Evolutionary conservation across 2,113 vertebrate genomes (phyloP).

Genomic region (Dermatemys mawii): DNA sequence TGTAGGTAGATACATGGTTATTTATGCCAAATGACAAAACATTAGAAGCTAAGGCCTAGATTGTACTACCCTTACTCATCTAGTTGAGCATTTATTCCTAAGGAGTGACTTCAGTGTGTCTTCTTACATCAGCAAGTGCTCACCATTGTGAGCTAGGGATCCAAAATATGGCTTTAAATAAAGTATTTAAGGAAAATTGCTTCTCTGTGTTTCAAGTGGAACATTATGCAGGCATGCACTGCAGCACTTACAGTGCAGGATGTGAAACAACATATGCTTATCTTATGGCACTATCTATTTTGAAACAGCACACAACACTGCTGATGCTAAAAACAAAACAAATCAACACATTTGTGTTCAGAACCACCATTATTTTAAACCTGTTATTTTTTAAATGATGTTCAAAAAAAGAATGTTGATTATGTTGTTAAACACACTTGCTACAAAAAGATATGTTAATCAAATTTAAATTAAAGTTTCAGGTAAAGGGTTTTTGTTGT

Average conservation of each 20-base stretch:
- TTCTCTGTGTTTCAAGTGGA: constrained; percentile 59
- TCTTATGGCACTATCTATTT: constrained; percentile 63
- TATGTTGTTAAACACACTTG: not conserved
- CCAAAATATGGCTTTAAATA: constrained; percentile 10
- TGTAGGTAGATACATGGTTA: not conserved
- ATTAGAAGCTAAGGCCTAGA: constrained; percentile 2
- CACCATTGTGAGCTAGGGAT: constrained; percentile 4
- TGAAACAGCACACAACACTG: constrained; percentile 43
- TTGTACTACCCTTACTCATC: constrained; percentile 22
- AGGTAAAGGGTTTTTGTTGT: not conserved
- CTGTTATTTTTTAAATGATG: not conserved
- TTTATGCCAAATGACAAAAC: constrained; percentile 18
- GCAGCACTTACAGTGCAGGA: constrained; percentile 49
- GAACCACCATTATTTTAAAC: constrained; percentile 4
- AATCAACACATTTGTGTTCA: constrained; percentile 53
- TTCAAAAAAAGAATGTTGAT: not conserved
- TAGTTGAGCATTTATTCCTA: constrained; percentile 26
- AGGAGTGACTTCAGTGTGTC: constrained; percentile 34
- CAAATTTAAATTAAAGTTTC: constrained; percentile 6
- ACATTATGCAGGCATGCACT: constrained; percentile 51
- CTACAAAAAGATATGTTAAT: not conserved
- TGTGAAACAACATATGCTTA: constrained; percentile 61
- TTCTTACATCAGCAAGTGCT: constrained; percentile 27
- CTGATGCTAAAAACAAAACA: constrained; percentile 38
- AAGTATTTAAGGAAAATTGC: constrained; percentile 37